Evolutionary conservation across 2,113 vertebrate genomes (phyloP).

Genomic region (Myiozetetes cayanensis): DNA sequence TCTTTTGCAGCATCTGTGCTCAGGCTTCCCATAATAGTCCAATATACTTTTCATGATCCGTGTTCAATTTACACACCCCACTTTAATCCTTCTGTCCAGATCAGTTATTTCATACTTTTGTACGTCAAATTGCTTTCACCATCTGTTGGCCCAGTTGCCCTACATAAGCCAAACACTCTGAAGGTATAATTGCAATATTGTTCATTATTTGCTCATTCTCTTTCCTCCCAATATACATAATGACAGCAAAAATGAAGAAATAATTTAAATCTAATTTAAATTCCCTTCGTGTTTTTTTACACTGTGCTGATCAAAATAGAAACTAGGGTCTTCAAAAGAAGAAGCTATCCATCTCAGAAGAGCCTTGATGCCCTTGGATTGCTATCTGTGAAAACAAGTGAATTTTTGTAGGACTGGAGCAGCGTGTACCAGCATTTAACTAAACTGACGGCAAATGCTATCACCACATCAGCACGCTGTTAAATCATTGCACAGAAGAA

Average conservation of each 20-base stretch:
- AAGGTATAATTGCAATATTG: constrained; percentile 45
- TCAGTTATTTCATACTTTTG: constrained; percentile 49
- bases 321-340: constrained; percentile 15
- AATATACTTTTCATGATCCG: neutral
- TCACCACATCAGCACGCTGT: constrained; percentile 3
- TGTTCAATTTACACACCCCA: constrained; percentile 4
- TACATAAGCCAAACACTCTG: constrained; percentile 33
- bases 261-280: constrained; percentile 35
- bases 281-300: constrained; percentile 49
- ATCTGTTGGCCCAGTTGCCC: constrained; percentile 43
- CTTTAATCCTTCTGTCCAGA: constrained; percentile 43
- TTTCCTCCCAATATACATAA: neutral
- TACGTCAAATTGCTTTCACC: constrained; percentile 29
- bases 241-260: constrained; percentile 16
- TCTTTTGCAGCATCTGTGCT: constrained; percentile 38
- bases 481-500: constrained; percentile 39
- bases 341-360: constrained; percentile 9
- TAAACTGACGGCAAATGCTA: neutral
- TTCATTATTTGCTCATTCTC: constrained; percentile 29
- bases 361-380: constrained; percentile 7
- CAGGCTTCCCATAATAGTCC: constrained; percentile 30
- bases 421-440: neutral
- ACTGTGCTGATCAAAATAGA: constrained; percentile 23
- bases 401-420: constrained; percentile 8
- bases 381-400: neutral